Evolutionary conservation across 2,888 invertebrate genomes (phyloP).

Genomic region (Chymomyza amoena): DNA sequence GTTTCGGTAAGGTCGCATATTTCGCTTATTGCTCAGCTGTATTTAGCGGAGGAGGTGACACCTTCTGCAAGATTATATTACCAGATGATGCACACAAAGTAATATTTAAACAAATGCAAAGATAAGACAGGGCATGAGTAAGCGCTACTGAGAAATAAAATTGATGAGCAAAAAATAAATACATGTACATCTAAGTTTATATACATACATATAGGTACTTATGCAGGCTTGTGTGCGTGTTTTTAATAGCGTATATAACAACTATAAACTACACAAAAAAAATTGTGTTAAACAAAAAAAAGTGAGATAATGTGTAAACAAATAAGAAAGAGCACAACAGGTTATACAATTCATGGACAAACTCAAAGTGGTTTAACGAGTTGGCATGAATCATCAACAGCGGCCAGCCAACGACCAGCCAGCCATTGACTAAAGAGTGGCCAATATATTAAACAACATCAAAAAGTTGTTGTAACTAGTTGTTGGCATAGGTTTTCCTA

Average conservation of each 20-base stretch:
- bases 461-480: neutral
- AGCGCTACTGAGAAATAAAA: neutral
- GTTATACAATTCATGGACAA: slow-evolving; percentile 71
- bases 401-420: slow-evolving; percentile 34
- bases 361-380: slow-evolving; percentile 43
- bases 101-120: neutral
- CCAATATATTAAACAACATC: neutral
- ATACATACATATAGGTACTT: neutral
- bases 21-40: neutral
- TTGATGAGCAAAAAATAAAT: slow-evolving; percentile 37
- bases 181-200: neutral
- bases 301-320: slow-evolving; percentile 62
- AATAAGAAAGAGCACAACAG: slow-evolving; percentile 46
- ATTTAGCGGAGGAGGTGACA: neutral
- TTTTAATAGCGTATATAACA: slow-evolving; percentile 27
- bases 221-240: slow-evolving; percentile 14
- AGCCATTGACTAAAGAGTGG: slow-evolving; percentile 24
- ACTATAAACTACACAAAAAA: slow-evolving; percentile 45
- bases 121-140: neutral
- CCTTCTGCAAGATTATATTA: neutral
- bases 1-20: neutral
- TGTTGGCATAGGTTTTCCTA: neutral
- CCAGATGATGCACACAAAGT: neutral
- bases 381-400: slow-evolving; percentile 13
- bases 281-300: slow-evolving; percentile 46